These are phyloP conservation scores for Sinotaia quadrata DNA, from an alignment of 2,888 invertebrate species.

Conservation along the genomic window DNA sequence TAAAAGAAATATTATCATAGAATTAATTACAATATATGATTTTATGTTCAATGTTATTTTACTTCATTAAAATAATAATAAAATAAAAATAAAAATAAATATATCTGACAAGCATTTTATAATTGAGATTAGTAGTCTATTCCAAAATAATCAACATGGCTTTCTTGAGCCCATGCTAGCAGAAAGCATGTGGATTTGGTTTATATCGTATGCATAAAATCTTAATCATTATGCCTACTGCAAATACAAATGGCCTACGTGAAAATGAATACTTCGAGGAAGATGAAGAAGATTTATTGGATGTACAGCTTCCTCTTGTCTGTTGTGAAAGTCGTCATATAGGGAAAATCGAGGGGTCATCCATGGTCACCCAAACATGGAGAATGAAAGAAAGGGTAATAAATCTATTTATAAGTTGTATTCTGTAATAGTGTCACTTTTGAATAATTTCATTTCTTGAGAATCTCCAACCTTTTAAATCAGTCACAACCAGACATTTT, in stretches of 20 bases:
- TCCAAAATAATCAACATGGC: conserved; percentile 29
- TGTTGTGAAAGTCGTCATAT: conserved; percentile 84
- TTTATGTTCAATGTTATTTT: too few species aligned
- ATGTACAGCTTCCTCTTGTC: conserved; percentile 76
- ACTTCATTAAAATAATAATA: too few species aligned
- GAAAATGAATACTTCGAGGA: conserved; percentile 47
- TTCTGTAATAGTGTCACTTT: too few species aligned
- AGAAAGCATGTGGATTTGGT: conserved; percentile 15
- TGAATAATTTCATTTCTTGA: too few species aligned
- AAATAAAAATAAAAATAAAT: too few species aligned
- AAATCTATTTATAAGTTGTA: conserved; percentile 4
- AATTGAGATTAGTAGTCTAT: not conserved
- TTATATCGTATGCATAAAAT: too few species aligned
- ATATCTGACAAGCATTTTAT: too few species aligned
- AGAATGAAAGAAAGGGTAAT: conserved; percentile 81
- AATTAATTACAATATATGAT: too few species aligned
- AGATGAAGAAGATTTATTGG: conserved; percentile 49
- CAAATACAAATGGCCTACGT: conserved; percentile 33
- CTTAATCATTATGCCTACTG: conserved; percentile 29
- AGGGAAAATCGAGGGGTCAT: conserved; percentile 81
- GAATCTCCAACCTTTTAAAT: too few species aligned
- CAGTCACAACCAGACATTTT: not conserved
- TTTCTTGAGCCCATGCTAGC: not conserved
- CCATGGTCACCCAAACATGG: conserved; percentile 85
- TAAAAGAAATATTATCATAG: too few species aligned